Evolutionary conservation across 2,113 vertebrate genomes (phyloP).

Genomic region (Calidris pygmaea): DNA sequence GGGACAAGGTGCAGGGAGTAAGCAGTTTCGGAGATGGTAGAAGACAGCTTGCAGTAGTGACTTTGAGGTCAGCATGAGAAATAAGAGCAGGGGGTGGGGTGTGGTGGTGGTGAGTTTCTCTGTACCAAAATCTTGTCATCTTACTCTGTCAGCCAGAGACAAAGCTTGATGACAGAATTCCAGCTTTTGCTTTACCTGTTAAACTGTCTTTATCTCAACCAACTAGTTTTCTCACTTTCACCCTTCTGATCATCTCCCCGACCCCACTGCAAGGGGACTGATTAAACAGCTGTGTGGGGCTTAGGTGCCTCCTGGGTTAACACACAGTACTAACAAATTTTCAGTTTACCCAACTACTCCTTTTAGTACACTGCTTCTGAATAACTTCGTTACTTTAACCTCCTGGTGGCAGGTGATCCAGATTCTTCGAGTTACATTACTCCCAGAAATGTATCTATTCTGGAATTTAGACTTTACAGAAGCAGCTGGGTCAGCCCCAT

Average conservation of each 20-base stretch:
- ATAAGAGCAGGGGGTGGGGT: background rate
- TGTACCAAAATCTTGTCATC: background rate
- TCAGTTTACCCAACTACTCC: background rate
- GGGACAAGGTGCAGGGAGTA: background rate
- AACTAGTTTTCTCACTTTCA: background rate
- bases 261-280: rapidly evolving
- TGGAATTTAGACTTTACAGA: background rate
- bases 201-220: background rate
- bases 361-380: background rate
- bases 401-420: background rate
- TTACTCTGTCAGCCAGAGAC: background rate
- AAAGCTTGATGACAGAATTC: background rate
- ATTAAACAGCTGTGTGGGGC: rapidly evolving
- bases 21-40: background rate
- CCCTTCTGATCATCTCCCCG: background rate
- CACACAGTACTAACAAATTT: background rate
- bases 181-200: background rate
- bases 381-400: rapidly evolving
- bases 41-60: background rate
- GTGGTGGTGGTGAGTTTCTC: background rate
- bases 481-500: background rate
- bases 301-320: background rate
- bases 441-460: background rate
- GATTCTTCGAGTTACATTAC: too few species aligned
- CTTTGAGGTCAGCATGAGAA: background rate